Percentiles rank a stretch among this genome's conserved stretches.
These are phyloP conservation scores for Dinomys branickii DNA, from an alignment of 2,113 vertebrate species.

Conservation along the genomic window DNA sequence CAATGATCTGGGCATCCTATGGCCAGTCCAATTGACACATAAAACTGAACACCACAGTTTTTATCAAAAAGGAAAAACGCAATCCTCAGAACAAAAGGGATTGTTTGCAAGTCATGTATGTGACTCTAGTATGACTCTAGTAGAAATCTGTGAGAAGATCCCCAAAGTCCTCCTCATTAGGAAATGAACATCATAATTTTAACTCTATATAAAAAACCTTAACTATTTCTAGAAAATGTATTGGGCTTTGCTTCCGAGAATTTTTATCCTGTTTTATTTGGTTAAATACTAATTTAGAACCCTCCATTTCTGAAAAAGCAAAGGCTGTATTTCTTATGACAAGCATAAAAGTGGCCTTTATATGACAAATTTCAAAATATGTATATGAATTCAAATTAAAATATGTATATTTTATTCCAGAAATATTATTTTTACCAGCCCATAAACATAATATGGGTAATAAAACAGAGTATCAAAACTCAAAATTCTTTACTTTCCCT, in stretches of 20 bases:
- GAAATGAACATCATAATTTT: not conserved
- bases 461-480: slow-evolving; percentile 6
- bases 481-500: not conserved
- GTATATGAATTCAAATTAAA: slow-evolving; percentile 4
- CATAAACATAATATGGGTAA: slow-evolving; percentile 40
- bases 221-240: slow-evolving; percentile 55
- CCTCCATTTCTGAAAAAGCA: slow-evolving; percentile 62
- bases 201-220: slow-evolving; percentile 38
- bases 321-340: slow-evolving; percentile 34
- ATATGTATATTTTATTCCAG: slow-evolving; percentile 57
- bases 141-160: too few species aligned
- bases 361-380: slow-evolving; percentile 46
- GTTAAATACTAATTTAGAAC: slow-evolving; percentile 49
- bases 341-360: slow-evolving; percentile 61
- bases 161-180: not conserved
- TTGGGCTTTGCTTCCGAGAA: not conserved
- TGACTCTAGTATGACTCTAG: slow-evolving; percentile 12
- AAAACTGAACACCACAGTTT: not conserved
- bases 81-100: not conserved
- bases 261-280: slow-evolving; percentile 53
- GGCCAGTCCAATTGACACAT: not conserved
- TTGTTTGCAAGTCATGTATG: not conserved
- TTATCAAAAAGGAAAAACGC: not conserved
- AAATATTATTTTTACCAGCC: slow-evolving; percentile 58
- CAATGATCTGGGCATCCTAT: not conserved